These are phyloP conservation scores for Urocyon cinereoargenteus DNA, from an alignment of 2,797 vertebrate genomes.

Conservation along the genomic window DNA sequence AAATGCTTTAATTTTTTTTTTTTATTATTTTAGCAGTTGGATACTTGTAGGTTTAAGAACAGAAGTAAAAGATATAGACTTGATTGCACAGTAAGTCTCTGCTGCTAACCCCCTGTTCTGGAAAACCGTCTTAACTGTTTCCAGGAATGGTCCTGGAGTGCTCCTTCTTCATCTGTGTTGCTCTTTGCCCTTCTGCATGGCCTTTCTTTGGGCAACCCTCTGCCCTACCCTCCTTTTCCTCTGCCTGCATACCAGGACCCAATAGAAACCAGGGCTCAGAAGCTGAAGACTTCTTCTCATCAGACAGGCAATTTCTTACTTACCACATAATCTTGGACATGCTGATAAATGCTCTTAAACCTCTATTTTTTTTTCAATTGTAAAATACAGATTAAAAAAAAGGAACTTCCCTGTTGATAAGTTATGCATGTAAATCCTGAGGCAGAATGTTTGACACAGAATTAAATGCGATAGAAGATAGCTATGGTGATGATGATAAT, in stretches of 20 bases:
- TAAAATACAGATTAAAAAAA: neutral
- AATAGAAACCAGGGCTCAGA: rapidly evolving
- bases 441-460: neutral
- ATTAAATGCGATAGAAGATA: neutral
- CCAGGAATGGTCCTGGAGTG: neutral
- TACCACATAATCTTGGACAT: neutral
- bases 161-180: rapidly evolving
- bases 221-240: neutral
- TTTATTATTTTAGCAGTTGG: neutral
- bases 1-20: neutral
- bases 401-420: neutral
- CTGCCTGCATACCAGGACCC: rapidly evolving
- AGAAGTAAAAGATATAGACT: neutral
- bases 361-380: neutral
- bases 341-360: neutral
- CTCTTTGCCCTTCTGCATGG: rapidly evolving
- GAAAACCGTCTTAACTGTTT: rapidly evolving
- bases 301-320: neutral
- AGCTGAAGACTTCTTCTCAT: neutral
- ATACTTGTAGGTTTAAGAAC: neutral
- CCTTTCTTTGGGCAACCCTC: neutral
- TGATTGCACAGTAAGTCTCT: neutral
- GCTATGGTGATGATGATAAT: neutral
- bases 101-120: neutral
- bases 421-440: neutral